phyloP scores from a whole-genome alignment of 2,797 vertebrate species.

The Lerista edwardsae region DNA sequence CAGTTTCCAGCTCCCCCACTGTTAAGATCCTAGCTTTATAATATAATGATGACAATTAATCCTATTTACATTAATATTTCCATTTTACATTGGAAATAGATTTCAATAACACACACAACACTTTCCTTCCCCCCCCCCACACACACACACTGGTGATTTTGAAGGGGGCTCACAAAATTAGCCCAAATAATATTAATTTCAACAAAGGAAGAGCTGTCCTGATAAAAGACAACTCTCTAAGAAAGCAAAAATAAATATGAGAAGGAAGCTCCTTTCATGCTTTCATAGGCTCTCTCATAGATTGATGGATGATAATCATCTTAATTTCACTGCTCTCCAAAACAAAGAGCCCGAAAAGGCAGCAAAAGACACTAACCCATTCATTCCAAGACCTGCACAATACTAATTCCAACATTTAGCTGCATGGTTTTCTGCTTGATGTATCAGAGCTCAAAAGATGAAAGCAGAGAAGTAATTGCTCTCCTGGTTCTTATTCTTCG shows the following conservation, averaged over 20 bases:
- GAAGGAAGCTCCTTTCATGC: constrained; percentile 85
- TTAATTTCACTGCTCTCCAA: constrained; percentile 93
- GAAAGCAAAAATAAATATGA: constrained; percentile 89
- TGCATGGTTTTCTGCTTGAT: constrained; percentile 99
- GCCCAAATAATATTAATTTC: constrained; percentile 88
- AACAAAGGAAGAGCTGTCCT: constrained; percentile 85
- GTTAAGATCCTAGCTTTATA: constrained; percentile 59
- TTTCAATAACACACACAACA: constrained; percentile 72
- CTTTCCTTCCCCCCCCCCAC: neutral
- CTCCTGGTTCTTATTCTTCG: constrained; percentile 99
- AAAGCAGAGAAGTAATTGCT: constrained; percentile 99
- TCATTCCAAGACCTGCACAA: constrained; percentile 95
- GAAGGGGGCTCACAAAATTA: constrained; percentile 80
- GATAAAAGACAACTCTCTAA: constrained; percentile 87
- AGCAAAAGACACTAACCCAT: constrained; percentile 94
- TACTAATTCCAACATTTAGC: constrained; percentile 99
- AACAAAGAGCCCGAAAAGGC: constrained; percentile 90
- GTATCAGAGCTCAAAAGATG: constrained; percentile 99
- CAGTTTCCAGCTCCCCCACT: constrained; percentile 55
- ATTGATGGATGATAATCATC: constrained; percentile 94
- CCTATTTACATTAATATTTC: constrained; percentile 69
- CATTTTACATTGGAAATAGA: constrained; percentile 66
- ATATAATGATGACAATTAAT: constrained; percentile 55
- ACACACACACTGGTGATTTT: constrained; percentile 80
- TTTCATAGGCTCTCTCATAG: constrained; percentile 90